Evolutionary conservation across 2,888 invertebrate genomes (phyloP).

Genomic region (Carabus problematicus): DNA sequence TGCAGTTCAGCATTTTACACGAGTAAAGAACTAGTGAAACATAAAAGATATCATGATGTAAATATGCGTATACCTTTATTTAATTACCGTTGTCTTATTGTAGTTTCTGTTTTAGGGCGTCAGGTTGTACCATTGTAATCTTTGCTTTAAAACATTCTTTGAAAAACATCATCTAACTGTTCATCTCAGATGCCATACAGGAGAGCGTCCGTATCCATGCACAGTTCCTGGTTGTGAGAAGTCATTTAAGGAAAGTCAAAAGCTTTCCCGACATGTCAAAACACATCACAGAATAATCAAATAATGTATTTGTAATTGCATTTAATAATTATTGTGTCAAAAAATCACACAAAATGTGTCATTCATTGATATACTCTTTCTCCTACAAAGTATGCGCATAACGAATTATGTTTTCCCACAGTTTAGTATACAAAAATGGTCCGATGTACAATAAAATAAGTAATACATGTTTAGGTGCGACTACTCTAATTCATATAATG

Average conservation of each 20-base stretch:
- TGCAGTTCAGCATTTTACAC: constrained; percentile 53
- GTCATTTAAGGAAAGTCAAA: constrained; percentile 53
- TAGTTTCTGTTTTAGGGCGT: constrained; percentile 49
- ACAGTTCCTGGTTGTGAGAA: constrained; percentile 51
- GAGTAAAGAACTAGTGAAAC: constrained; percentile 51
- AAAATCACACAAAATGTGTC: not conserved
- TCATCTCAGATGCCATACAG: constrained; percentile 52
- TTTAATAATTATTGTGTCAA: not conserved
- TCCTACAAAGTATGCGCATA: no score
- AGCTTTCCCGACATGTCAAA: constrained; percentile 51
- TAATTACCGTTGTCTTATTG: constrained; percentile 36
- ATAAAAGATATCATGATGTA: constrained; percentile 53
- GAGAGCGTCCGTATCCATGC: constrained; percentile 52
- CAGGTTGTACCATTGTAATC: constrained; percentile 50
- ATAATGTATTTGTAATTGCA: not conserved
- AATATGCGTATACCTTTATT: constrained; percentile 20
- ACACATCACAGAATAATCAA: constrained; percentile 46
- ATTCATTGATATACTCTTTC: not conserved
- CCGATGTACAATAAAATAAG: no score
- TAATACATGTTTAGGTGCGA: no score
- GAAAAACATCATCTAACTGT: constrained; percentile 53
- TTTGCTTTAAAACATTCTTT: constrained; percentile 53
- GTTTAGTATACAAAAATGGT: no score
- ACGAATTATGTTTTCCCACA: no score
- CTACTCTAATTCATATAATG: no score